A percentile compares a stretch with the other conserved stretches of the same genome.
Conservation (phyloP, 2,888 invertebrate species). For the Caenorhabditis zanzibari region DNA sequence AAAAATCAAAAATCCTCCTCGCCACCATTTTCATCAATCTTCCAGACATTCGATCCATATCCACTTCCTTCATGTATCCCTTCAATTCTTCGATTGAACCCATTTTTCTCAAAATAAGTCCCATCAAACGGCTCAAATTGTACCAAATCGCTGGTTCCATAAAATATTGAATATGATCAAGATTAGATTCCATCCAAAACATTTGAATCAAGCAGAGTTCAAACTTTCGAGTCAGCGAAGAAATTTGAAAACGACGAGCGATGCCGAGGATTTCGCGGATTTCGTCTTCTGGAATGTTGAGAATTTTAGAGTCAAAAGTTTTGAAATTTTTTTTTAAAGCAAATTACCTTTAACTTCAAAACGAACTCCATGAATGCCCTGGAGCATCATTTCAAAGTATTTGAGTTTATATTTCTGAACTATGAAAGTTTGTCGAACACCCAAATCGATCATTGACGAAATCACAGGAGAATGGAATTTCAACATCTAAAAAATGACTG, state of each 20-base stretch:
- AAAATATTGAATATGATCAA: not conserved
- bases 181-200: not conserved
- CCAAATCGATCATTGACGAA: not conserved
- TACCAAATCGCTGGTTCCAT: not conserved
- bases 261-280: not conserved
- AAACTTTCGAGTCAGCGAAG: not conserved
- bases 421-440: not conserved
- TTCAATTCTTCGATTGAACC: not conserved
- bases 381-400: not conserved
- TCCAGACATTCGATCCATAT: not conserved
- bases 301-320: not conserved
- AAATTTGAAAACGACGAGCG: not conserved
- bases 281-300: not conserved
- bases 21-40: not conserved
- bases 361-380: not conserved
- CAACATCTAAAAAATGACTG: no score
- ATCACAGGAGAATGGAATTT: not conserved
- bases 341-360: not conserved
- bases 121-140: not conserved
- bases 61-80: not conserved
- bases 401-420: not conserved
- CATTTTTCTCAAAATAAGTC: not conserved
- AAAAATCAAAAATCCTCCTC: not conserved
- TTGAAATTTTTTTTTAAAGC: not conserved
- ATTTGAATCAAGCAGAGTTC: not conserved